Conservation (phyloP, 2,888 invertebrate genomes). For the Zaprionus bogoriensis region DNA sequence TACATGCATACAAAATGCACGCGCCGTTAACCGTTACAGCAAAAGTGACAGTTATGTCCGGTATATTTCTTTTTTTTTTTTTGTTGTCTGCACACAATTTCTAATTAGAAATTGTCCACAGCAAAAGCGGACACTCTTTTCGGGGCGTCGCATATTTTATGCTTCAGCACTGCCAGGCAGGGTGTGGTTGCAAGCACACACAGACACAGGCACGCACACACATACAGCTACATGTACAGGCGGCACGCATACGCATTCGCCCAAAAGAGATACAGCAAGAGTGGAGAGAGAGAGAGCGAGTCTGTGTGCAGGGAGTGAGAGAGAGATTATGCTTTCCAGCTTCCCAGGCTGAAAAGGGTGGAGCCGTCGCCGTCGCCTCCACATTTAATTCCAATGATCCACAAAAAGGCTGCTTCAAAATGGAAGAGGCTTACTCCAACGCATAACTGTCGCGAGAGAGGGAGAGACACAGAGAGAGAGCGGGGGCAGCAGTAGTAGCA, state of each 20-base stretch:
- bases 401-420: constrained; percentile 65
- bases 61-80: constrained; percentile 34
- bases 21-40: constrained; percentile 56
- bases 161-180: constrained; percentile 61
- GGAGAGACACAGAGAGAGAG: constrained; percentile 4
- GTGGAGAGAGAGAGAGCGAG: constrained; percentile 16
- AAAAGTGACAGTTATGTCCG: constrained; percentile 72
- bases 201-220: constrained; percentile 23
- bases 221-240: no score
- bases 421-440: constrained; percentile 49
- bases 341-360: constrained; percentile 70
- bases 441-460: constrained; percentile 48
- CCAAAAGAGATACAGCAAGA: constrained; percentile 23
- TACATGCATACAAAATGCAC: constrained; percentile 16
- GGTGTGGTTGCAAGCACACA: constrained; percentile 63
- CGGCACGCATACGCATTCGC: constrained; percentile 5
- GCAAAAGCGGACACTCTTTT: constrained; percentile 49
- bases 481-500: constrained; percentile 8
- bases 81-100: constrained; percentile 54
- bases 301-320: background rate
- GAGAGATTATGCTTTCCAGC: constrained; percentile 66
- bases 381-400: constrained; percentile 75
- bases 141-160: constrained; percentile 64
- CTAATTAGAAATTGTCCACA: constrained; percentile 72
- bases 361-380: constrained; percentile 48